phyloP scores from a whole-genome alignment of 1,140 invertebrate species.

The Odontomachus brunneus region DNA sequence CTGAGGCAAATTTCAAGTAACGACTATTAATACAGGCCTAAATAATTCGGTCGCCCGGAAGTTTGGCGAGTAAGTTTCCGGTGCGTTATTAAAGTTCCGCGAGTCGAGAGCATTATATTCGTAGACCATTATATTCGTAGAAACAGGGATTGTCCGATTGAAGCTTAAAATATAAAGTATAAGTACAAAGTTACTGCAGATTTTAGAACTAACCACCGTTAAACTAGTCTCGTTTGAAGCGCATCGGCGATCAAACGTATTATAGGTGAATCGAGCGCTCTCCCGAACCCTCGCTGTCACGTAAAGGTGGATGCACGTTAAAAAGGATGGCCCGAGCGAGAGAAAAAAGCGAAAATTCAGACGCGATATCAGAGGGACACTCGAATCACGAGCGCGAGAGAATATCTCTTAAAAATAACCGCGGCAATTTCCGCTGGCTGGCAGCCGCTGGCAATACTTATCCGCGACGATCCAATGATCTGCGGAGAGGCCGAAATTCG shows the following conservation, averaged over 20 bases:
- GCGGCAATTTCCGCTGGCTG: background rate
- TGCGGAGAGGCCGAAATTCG: too few relatives aligned
- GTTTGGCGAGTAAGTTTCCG: background rate
- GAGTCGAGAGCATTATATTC: background rate
- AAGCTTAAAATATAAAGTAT: background rate
- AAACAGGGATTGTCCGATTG: background rate
- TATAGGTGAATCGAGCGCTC: background rate
- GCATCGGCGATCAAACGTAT: constrained; percentile 9
- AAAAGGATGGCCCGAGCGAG: background rate
- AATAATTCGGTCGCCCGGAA: background rate
- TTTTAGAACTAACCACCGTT: background rate
- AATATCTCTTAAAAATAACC: background rate
- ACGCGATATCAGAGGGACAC: background rate
- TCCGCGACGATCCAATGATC: too few relatives aligned
- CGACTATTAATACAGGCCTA: background rate
- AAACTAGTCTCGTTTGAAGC: constrained; percentile 6
- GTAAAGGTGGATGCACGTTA: background rate
- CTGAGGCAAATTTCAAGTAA: too few relatives aligned
- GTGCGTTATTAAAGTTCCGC: too few relatives aligned
- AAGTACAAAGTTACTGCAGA: background rate
- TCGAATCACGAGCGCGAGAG: background rate
- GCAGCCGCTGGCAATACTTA: background rate
- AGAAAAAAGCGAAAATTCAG: background rate
- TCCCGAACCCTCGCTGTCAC: background rate
- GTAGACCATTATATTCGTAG: background rate